Conservation (phyloP, 2,888 invertebrate genomes). For the Mamestra brassicae region DNA sequence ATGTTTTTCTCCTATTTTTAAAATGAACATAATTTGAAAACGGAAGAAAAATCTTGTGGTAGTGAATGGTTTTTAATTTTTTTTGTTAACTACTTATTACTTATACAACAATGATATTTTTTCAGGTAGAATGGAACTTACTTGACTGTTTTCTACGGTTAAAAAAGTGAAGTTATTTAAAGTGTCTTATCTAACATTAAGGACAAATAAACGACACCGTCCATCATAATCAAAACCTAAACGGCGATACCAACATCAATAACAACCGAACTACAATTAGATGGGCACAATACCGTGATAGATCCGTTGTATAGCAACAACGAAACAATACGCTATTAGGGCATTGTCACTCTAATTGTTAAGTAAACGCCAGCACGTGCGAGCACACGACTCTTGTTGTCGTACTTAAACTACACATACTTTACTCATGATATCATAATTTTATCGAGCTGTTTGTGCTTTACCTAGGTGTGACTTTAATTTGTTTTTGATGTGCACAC, state of each 20-base stretch:
- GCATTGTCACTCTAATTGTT: constrained; percentile 64
- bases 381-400: constrained; percentile 57
- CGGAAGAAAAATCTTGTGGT: no score
- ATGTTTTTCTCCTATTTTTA: background rate
- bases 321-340: constrained; percentile 64
- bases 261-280: constrained; percentile 12
- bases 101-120: no score
- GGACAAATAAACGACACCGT: background rate
- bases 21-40: background rate
- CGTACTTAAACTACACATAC: constrained; percentile 63
- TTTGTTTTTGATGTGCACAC: constrained; percentile 36
- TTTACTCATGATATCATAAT: constrained; percentile 72
- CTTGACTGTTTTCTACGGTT: no score
- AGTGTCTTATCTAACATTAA: no score
- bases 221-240: background rate
- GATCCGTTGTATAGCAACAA: background rate
- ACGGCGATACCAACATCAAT: background rate
- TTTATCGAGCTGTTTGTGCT: constrained; percentile 65
- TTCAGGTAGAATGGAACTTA: no score
- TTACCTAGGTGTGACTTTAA: constrained; percentile 59
- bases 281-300: background rate
- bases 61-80: no score
- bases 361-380: constrained; percentile 62
- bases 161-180: no score
- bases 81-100: no score